These are phyloP conservation scores for Thera britannica DNA, from an alignment of 2,888 invertebrate species.

Conservation along the genomic window DNA sequence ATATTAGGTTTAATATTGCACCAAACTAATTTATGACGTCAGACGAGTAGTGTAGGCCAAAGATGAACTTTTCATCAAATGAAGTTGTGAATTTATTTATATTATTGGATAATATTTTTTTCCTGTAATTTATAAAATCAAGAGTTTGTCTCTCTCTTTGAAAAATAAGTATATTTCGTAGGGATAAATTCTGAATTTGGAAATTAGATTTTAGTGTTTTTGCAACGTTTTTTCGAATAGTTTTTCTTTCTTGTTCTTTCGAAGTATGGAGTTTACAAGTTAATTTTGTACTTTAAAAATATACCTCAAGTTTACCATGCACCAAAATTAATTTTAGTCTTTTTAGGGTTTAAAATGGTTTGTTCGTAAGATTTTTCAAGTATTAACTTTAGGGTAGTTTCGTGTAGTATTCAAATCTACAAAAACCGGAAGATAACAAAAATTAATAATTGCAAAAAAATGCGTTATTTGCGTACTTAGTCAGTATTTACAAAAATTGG, in stretches of 20 bases:
- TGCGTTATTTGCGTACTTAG: constrained; percentile 20
- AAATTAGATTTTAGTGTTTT: constrained; percentile 27
- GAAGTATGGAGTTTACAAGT: constrained; percentile 27
- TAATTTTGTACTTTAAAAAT: constrained; percentile 55
- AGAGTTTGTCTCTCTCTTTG: background rate
- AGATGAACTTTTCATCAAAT: constrained; percentile 82
- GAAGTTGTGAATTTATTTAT: constrained; percentile 72
- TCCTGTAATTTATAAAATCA: constrained; percentile 7
- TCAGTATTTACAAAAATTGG: constrained; percentile 36
- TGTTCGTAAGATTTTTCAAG: constrained; percentile 60
- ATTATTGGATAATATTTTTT: constrained; percentile 59
- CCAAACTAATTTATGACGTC: constrained; percentile 69
- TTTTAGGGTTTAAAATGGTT: constrained; percentile 59
- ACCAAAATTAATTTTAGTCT: constrained; percentile 77
- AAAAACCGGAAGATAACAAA: constrained; percentile 24
- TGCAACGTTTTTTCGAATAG: constrained; percentile 41
- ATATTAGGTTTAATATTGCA: constrained; percentile 51
- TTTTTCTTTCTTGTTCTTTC: constrained; percentile 10
- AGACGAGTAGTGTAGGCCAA: constrained; percentile 75
- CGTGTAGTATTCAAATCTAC: constrained; percentile 47
- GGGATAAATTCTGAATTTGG: constrained; percentile 10
- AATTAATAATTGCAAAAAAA: constrained; percentile 13
- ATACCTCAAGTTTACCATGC: constrained; percentile 84
- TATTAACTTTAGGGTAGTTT: constrained; percentile 67
- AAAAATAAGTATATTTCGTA: too few relatives aligned